Evolutionary conservation across 2,888 invertebrate species (phyloP).

Genomic region (Ornithoptera alexandrae): DNA sequence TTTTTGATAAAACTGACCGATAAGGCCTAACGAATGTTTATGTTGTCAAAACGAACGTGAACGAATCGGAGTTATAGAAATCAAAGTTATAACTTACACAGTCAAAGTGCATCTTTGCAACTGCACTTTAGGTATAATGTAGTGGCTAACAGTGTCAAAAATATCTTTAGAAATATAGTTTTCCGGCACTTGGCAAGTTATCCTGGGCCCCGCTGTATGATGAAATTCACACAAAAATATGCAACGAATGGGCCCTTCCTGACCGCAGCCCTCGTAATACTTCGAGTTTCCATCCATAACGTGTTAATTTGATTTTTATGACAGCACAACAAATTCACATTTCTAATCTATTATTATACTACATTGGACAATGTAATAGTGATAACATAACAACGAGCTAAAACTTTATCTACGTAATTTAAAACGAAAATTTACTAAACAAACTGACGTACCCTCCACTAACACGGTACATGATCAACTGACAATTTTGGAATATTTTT

Average conservation of each 20-base stretch:
- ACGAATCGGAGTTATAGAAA: neutral
- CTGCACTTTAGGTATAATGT: slow-evolving; percentile 91
- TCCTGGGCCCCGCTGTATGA: slow-evolving; percentile 87
- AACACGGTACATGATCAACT: slow-evolving; percentile 19
- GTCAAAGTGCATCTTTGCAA: slow-evolving; percentile 88
- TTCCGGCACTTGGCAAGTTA: slow-evolving; percentile 89
- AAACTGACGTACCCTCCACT: neutral
- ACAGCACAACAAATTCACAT: slow-evolving; percentile 40
- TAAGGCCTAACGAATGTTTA: neutral
- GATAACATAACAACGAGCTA: neutral
- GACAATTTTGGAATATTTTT: slow-evolving; percentile 8
- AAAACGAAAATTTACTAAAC: slow-evolving; percentile 9
- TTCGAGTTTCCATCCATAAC: slow-evolving; percentile 72
- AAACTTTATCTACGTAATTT: slow-evolving; percentile 15
- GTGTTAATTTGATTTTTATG: slow-evolving; percentile 33
- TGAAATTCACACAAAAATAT: slow-evolving; percentile 90
- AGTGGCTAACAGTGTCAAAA: slow-evolving; percentile 90
- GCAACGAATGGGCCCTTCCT: slow-evolving; percentile 86
- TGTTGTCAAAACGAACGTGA: neutral
- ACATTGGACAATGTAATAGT: neutral
- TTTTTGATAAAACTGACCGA: slow-evolving; percentile 7
- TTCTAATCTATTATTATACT: slow-evolving; percentile 25
- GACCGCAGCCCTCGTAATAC: slow-evolving; percentile 80
- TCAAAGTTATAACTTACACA: slow-evolving; percentile 80
- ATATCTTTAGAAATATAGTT: slow-evolving; percentile 89